Evolutionary conservation across 2,888 invertebrate genomes (phyloP).

Genomic region (Cheilosia urbana): DNA sequence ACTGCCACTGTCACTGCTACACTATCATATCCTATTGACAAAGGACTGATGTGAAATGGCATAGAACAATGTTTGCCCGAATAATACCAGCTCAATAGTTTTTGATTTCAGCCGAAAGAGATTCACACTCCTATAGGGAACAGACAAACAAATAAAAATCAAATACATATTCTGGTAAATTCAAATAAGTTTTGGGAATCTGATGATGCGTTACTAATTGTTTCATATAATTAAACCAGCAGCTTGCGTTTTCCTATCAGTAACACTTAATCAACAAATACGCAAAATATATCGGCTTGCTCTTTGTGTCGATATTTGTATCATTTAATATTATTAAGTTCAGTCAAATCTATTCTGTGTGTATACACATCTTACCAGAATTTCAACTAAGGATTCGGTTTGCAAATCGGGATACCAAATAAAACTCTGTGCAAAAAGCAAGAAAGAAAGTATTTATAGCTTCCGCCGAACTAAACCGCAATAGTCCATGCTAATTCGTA

Average conservation of each 20-base stretch:
- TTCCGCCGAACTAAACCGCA: background rate
- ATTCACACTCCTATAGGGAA: background rate
- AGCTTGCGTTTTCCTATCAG: background rate
- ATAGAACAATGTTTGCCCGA: conserved; percentile 35
- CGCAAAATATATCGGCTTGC: background rate
- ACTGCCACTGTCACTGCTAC: background rate
- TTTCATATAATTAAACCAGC: background rate
- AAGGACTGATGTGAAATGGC: conserved; percentile 33
- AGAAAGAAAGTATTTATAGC: background rate
- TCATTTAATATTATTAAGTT: too few species aligned
- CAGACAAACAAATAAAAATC: background rate
- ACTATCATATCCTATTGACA: background rate
- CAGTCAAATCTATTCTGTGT: too few species aligned
- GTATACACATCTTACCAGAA: too few species aligned
- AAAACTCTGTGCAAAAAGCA: background rate
- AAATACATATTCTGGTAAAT: background rate
- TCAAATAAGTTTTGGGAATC: background rate
- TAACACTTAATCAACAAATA: background rate
- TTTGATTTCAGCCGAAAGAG: conserved; percentile 18
- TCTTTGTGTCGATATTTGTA: background rate
- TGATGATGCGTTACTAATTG: background rate
- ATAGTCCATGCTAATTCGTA: background rate
- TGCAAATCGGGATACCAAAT: background rate
- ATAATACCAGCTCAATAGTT: conserved; percentile 35
- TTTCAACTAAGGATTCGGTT: too few species aligned